These are phyloP conservation scores for Haliclystus octoradiatus DNA, from an alignment of 30 jellyfish, hydroid and myxozoan species.

Conservation along the genomic window DNA sequence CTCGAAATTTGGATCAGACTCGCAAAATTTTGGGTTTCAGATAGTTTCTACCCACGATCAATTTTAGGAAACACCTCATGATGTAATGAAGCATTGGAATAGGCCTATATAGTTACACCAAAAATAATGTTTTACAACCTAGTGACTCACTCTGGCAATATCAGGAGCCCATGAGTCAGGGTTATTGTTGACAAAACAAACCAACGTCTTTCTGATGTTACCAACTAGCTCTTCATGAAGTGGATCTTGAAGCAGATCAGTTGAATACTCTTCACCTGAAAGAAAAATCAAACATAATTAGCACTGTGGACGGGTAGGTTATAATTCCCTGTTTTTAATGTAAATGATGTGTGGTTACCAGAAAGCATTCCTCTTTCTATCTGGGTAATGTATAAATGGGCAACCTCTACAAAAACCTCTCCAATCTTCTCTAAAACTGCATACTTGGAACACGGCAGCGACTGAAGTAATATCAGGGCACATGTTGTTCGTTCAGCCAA, in stretches of 20 bases:
- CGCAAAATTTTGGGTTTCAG: no score
- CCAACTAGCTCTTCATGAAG: slow-evolving; percentile 35
- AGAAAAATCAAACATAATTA: not conserved
- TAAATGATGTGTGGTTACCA: slow-evolving; percentile 10
- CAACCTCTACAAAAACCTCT: slow-evolving; percentile 65
- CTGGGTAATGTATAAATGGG: slow-evolving; percentile 56
- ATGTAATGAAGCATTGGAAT: no score
- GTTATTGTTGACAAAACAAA: slow-evolving; percentile 47
- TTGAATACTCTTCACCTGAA: not conserved
- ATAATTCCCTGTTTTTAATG: not conserved
- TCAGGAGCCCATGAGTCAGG: slow-evolving; percentile 94
- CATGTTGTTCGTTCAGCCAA: slow-evolving; percentile 61
- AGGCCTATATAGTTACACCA: no score
- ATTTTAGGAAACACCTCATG: no score
- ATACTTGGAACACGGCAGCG: slow-evolving; percentile 75
- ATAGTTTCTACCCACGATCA: no score
- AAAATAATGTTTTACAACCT: not conserved
- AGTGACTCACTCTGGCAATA: not conserved
- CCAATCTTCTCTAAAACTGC: slow-evolving; percentile 90
- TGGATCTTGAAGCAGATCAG: slow-evolving; percentile 4
- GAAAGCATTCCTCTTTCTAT: slow-evolving; percentile 55
- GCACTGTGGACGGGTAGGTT: not conserved
- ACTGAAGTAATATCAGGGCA: slow-evolving; percentile 45
- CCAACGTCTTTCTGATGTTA: slow-evolving; percentile 41
- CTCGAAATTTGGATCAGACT: no score